Evolutionary conservation across 2,113 vertebrate species (phyloP), one percentile per base, ranked within the genome.

Genomic region (Saccopteryx bilineata): DNA sequence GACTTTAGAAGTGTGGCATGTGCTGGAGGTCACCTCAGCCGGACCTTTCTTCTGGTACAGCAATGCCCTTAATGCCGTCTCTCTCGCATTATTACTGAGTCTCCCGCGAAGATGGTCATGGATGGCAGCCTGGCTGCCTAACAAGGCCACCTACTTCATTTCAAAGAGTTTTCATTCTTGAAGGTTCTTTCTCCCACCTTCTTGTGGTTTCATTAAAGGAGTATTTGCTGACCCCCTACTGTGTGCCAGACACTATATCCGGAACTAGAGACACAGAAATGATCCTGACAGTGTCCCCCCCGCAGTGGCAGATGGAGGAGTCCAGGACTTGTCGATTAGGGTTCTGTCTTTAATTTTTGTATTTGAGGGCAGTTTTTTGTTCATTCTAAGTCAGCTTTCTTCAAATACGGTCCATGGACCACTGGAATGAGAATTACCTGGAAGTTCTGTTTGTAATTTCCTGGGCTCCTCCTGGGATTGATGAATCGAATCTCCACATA

Each of bases 361-460:
- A 65, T 71, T 52, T 50, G 19, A 80, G 56, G 72, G 48, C 1
- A 58, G 39, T 69, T 75, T 65, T 56, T 33, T n/a, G n/a, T 63
- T 93, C 19, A 52, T 89, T 87, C 69, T 60, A 75, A 86, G 65
- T 26, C 48, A 52, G 52, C 46, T 74, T 84, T 84, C 71, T 90
- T 74, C 63, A 87, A 92, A 58, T 71, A 66, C 3, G 66, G 65
- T 54, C 50, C 33, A 33, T 66, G 58, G 46, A 56, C 23, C 58
- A 61, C 48, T 60, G 58, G 46, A 71, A 58, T 88, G 28, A 91
- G 72, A 94, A 81, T 81, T 39, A 83, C 74, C 86, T 72, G 46
- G n/a, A 58, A 79, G n/a, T 26, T 86, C n/a, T 87, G 17, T 81
- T 82, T 91, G 66, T 63, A 91, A 92, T 93, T 95, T 96, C 61